A percentile compares a stretch with the other conserved stretches of the same genome.
These are phyloP conservation scores for Carposina sasakii DNA, from an alignment of 1,140 invertebrate genomes.

Conservation along the genomic window DNA sequence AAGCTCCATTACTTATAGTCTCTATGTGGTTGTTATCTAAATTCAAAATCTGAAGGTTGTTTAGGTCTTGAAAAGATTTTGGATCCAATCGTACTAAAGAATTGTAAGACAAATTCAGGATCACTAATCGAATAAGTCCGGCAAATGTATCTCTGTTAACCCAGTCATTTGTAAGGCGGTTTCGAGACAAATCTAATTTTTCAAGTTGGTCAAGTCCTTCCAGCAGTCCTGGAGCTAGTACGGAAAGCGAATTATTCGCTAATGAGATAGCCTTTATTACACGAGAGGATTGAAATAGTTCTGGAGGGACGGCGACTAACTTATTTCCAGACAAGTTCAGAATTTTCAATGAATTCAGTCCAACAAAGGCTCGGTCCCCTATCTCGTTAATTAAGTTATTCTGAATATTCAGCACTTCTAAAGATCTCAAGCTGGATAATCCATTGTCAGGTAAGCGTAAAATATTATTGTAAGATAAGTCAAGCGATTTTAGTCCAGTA, in stretches of 20 bases:
- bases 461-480: constrained; percentile 84
- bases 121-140: constrained; percentile 81
- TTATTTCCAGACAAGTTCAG: constrained; percentile 86
- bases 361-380: constrained; percentile 82
- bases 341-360: constrained; percentile 77
- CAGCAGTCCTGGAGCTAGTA: constrained; percentile 84
- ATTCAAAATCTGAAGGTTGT: constrained; percentile 83
- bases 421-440: constrained; percentile 78
- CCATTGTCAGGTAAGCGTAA: constrained; percentile 79
- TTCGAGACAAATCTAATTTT: constrained; percentile 83
- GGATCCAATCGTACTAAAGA: constrained; percentile 80
- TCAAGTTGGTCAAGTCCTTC: constrained; percentile 84
- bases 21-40: constrained; percentile 85
- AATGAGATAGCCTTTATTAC: constrained; percentile 83
- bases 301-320: constrained; percentile 83
- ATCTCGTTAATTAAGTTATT: constrained; percentile 83
- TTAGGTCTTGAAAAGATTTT: constrained; percentile 84
- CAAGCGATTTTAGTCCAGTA: constrained; percentile 78
- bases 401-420: constrained; percentile 80
- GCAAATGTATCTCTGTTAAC: constrained; percentile 86
- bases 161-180: constrained; percentile 85
- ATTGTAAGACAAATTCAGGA: constrained; percentile 85
- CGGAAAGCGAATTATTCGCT: constrained; percentile 86
- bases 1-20: constrained; percentile 81
- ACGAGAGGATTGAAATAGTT: constrained; percentile 81